Percentiles rank a stretch among this genome's conserved stretches.
phyloP scores from a whole-genome alignment of 1,140 invertebrate genomes.

The Drosophila suzukii region DNA sequence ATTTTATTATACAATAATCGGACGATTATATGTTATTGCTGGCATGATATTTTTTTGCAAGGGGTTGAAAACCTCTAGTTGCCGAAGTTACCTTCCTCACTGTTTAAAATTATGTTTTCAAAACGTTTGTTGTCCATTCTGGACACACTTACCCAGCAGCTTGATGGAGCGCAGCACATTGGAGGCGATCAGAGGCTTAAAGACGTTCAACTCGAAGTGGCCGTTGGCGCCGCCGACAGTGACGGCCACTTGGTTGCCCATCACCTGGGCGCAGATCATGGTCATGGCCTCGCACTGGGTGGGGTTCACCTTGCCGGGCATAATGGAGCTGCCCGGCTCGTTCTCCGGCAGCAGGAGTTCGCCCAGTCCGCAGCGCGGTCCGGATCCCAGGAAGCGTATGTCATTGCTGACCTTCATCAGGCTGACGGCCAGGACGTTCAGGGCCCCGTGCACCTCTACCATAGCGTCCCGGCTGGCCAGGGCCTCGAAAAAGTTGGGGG shows the following conservation, averaged over 20 bases:
- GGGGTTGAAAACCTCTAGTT: too few relatives aligned
- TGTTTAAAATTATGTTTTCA: too few relatives aligned
- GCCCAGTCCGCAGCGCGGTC: neutral
- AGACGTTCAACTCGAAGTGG: slow-evolving; percentile 4
- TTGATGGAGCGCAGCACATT: slow-evolving; percentile 6
- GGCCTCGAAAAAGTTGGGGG: slow-evolving; percentile 94
- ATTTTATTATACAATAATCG: too few relatives aligned
- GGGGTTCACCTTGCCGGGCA: slow-evolving; percentile 12
- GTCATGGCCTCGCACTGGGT: slow-evolving; percentile 13
- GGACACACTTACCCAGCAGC: slow-evolving; percentile 85
- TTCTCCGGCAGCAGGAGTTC: slow-evolving; percentile 6
- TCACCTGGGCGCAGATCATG: slow-evolving; percentile 15
- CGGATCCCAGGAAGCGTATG: neutral
- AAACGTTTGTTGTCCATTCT: too few relatives aligned
- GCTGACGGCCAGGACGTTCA: slow-evolving; percentile 4
- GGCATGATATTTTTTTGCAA: too few relatives aligned
- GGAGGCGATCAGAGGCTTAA: neutral
- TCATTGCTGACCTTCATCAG: slow-evolving; percentile 11
- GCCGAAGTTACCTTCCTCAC: too few relatives aligned
- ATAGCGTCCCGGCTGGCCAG: slow-evolving; percentile 3
- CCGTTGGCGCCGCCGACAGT: slow-evolving; percentile 3
- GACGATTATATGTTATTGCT: too few relatives aligned
- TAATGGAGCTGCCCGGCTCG: slow-evolving; percentile 9
- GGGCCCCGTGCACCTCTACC: slow-evolving; percentile 6
- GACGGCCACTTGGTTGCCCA: slow-evolving; percentile 10